phyloP scores from a whole-genome alignment of 2,797 vertebrate species.

The Enteromius unitaeniatus region DNA sequence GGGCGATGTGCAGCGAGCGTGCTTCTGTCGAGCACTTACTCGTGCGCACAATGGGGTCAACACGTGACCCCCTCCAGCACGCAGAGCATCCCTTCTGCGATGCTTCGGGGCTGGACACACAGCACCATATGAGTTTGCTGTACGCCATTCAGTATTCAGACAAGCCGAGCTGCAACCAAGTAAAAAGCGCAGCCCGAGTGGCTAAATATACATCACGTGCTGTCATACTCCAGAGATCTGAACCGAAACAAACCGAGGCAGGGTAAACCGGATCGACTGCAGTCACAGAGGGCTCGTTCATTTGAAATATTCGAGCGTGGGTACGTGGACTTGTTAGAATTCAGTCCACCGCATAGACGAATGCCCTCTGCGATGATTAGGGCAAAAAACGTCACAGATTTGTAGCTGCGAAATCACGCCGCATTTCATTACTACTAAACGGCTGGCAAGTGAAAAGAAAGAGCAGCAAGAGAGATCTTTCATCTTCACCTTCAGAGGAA shows the following conservation, averaged over 20 bases:
- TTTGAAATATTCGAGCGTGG: background rate
- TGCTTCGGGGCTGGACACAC: slow-evolving; percentile 63
- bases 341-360: background rate
- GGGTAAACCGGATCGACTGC: slow-evolving; percentile 5
- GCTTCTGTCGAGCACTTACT: slow-evolving; percentile 72
- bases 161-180: slow-evolving; percentile 66
- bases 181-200: slow-evolving; percentile 36
- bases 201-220: slow-evolving; percentile 73
- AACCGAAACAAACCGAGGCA: slow-evolving; percentile 32
- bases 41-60: slow-evolving; percentile 82
- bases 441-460: slow-evolving; percentile 20
- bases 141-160: slow-evolving; percentile 61
- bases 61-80: slow-evolving; percentile 77
- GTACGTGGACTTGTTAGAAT: slow-evolving; percentile 19
- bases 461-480: slow-evolving; percentile 21
- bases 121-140: slow-evolving; percentile 72
- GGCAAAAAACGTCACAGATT: background rate
- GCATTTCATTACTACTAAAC: slow-evolving; percentile 36
- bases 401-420: slow-evolving; percentile 9
- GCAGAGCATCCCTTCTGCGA: slow-evolving; percentile 71
- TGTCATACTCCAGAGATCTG: slow-evolving; percentile 56
- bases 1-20: slow-evolving; percentile 56
- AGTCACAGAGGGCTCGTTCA: background rate
- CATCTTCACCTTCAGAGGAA: slow-evolving; percentile 33
- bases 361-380: slow-evolving; percentile 36